Conservation (phyloP, 2,888 invertebrate genomes). For the Oxyteleia sp. region DNA sequence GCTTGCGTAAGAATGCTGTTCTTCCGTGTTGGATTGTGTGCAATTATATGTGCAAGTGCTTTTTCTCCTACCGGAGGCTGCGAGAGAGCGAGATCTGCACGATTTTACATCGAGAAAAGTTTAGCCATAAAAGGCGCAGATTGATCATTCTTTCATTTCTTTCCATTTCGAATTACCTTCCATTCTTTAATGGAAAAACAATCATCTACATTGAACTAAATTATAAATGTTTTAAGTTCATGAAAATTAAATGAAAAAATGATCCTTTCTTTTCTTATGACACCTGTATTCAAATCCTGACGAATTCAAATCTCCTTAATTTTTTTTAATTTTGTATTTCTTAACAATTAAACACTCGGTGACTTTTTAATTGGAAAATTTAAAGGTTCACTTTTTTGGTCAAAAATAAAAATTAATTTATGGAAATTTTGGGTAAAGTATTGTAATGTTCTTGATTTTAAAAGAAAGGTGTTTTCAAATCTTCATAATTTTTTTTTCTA, state of each 20-base stretch:
- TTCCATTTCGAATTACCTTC: neutral
- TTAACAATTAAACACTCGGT: too few relatives aligned
- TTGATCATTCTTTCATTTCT: conserved; percentile 19
- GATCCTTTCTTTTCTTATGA: too few relatives aligned
- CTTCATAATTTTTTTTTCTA: too few relatives aligned
- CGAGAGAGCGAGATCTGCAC: conserved; percentile 44
- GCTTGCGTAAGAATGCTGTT: conserved; percentile 76
- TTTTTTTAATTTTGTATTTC: too few relatives aligned
- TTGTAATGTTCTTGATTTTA: too few relatives aligned
- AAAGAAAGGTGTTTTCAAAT: too few relatives aligned
- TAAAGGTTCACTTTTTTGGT: too few relatives aligned
- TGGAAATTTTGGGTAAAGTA: too few relatives aligned
- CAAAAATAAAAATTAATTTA: too few relatives aligned
- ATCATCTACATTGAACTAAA: neutral
- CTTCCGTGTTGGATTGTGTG: conserved; percentile 77
- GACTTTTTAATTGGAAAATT: too few relatives aligned
- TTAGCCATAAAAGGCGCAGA: conserved; percentile 24
- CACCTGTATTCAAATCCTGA: too few relatives aligned
- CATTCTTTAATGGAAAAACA: neutral
- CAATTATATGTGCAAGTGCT: conserved; percentile 67
- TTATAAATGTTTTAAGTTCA: neutral
- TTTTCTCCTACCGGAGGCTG: conserved; percentile 64
- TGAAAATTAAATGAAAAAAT: neutral
- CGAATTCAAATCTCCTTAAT: too few relatives aligned
- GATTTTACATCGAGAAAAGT: conserved; percentile 50